Evolutionary conservation across 2,113 vertebrate species (phyloP), one percentile per base, ranked within the genome.

Genomic region (Candoia aspera): DNA sequence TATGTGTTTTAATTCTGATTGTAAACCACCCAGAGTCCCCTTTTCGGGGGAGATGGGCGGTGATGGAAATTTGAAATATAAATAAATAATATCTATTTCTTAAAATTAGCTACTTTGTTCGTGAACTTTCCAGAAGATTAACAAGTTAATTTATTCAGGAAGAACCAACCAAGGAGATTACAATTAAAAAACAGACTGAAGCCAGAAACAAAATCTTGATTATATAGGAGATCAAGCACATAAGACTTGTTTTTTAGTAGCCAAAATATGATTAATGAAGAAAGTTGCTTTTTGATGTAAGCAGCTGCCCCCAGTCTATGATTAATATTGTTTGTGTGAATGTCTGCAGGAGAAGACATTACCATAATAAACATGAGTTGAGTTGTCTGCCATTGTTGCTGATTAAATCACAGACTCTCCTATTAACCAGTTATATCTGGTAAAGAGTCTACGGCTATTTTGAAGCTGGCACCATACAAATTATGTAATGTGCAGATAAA

Each of bases 261-360:
- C 54, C 54, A 6, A 0, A 5, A n/a, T 57, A 15, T 11, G 54
- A 8, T 26, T 0, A 2, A 37, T 8, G 0, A 89, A 53, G 86
- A 49, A 91, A 29, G 49, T 11, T 91, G 6, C 6, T 59, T 19
- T 29, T 79, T 46, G 91, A 84, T 83, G 83, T 60, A 90, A 26
- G 84, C 10, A 19, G 6, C 19, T 62, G 37, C 37, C 15, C 13
- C 42, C 59, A 46, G 46, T 42, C 9, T 8, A 54, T 53, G 53
- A 86, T 19, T 86, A 58, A 49, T 8, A 26, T 21, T 49, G 46
- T 84, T 21, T 49, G 83, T 49, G 33, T 83, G 73, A 83, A 83
- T 37, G 15, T 83, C n/a, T 42, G 13, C 33, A 37, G n/a, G n/a
- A n/a, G 33, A 33, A 13, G 4, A 37, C 73, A 19, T 58, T 19